These are phyloP conservation scores for Astreopora myriophthalma DNA, from an alignment of 64 coral and sea anemone species.

Conservation along the genomic window DNA sequence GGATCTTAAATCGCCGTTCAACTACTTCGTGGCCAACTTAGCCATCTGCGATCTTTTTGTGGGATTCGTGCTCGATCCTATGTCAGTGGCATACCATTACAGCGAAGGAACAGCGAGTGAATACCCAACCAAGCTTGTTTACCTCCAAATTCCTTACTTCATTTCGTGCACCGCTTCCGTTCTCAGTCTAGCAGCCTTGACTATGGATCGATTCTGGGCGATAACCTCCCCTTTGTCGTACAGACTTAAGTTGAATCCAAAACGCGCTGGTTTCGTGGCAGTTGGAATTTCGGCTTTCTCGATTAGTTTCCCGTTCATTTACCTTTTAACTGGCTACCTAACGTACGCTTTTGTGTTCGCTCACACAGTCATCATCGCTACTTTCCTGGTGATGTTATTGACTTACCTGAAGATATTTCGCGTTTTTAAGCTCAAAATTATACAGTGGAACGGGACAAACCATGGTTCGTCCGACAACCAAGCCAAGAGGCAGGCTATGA, in stretches of 20 bases:
- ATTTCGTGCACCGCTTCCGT: slow-evolving; percentile 87
- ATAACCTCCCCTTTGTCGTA: slow-evolving; percentile 71
- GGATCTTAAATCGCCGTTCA: slow-evolving; percentile 50
- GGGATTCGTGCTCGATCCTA: slow-evolving; percentile 57
- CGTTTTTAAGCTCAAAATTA: slow-evolving; percentile 41
- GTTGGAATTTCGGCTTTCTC: slow-evolving; percentile 73
- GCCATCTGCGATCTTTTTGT: slow-evolving; percentile 71
- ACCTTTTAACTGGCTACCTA: slow-evolving; percentile 62
- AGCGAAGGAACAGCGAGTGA: slow-evolving; percentile 30
- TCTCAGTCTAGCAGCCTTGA: slow-evolving; percentile 76
- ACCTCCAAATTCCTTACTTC: slow-evolving; percentile 69
- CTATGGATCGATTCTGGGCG: slow-evolving; percentile 75
- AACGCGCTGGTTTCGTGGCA: slow-evolving; percentile 39
- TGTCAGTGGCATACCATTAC: slow-evolving; percentile 48
- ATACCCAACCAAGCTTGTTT: neutral
- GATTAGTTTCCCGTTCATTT: slow-evolving; percentile 65
- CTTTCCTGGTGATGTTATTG: slow-evolving; percentile 65
- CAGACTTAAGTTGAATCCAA: slow-evolving; percentile 53
- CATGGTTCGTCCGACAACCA: slow-evolving; percentile 19
- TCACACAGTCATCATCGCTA: slow-evolving; percentile 58
- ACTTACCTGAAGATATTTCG: slow-evolving; percentile 77
- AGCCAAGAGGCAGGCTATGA: slow-evolving; percentile 48
- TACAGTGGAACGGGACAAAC: slow-evolving; percentile 35
- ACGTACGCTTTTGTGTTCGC: slow-evolving; percentile 75
- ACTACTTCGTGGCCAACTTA: slow-evolving; percentile 82